Evolutionary conservation across 23 tunicate genomes (phyloP).

Genomic region (Oikopleura vanhoeffeni): DNA sequence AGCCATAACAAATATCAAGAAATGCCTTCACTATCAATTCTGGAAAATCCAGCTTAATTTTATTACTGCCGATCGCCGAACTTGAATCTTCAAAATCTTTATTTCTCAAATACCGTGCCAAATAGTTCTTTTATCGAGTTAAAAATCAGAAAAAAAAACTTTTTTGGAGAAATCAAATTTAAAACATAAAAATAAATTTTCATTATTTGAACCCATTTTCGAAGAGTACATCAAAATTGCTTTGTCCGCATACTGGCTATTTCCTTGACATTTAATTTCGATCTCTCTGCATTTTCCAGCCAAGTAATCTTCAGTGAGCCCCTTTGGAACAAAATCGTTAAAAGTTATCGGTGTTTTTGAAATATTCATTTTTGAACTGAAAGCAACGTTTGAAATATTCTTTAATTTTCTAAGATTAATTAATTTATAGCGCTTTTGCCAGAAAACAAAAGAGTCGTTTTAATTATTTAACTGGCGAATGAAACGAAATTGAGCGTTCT

Average conservation of each 20-base stretch:
- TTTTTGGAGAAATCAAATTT: no score
- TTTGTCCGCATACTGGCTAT: background rate
- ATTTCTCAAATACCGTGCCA: background rate
- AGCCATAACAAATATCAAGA: background rate
- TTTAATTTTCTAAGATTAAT: no score
- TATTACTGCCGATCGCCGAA: background rate
- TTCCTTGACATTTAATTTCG: background rate
- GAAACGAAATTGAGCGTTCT: no score
- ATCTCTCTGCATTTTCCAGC: background rate
- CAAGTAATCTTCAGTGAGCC: background rate
- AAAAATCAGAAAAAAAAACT: no score
- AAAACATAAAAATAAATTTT: no score
- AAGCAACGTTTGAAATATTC: no score
- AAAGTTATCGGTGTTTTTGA: background rate
- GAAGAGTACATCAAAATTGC: background rate
- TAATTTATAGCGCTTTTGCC: no score
- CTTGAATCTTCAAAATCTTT: background rate
- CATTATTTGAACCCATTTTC: no score
- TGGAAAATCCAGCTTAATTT: background rate
- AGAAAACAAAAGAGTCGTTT: no score
- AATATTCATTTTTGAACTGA: background rate
- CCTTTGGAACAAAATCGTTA: background rate
- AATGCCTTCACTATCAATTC: background rate
- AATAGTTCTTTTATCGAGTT: no score
- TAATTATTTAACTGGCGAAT: no score